Evolutionary conservation across 2,888 invertebrate genomes (phyloP), one percentile per base, ranked within the genome.

Genomic region (Papilio protenor): DNA sequence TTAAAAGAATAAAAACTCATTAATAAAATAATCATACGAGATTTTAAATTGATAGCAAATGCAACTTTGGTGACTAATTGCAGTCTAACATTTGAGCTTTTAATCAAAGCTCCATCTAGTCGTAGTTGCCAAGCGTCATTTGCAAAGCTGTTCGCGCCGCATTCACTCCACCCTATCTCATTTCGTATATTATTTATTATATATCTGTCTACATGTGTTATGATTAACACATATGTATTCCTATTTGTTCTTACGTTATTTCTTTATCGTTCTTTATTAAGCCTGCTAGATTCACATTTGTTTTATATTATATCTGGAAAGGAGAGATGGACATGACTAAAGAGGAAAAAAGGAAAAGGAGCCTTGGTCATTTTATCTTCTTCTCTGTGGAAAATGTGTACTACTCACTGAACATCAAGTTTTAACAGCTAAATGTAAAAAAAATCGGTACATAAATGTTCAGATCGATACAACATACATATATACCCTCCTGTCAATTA

Each of bases 41-140:
- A 8, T 40, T 40, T 40, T 8, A 40, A 49, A 49, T 49, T 14
- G 14, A 49, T 49, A 14, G 12, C 16, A 49, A 49, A 49, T 49
- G 49, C 16, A 49, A 49, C 49, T 49, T 49, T 49, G 12, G 16
- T 49, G 49, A 61, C 27, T 16, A 61, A 61, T 61, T 61, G 16
- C 27, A 61, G 16, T 27, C 2, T 23, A 61, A 66, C 66, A 40
- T 66, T 66, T 66, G 18, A 66, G 66, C 66, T 66, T 40, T 66
- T 66, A 66, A 40, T 66, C 40, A 66, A 66, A 66, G 40, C 33
- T 33, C 18, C 33, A 40, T 40, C 5, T 61, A 18, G 8, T 21
- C 23, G 23, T 21, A 40, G 66, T 66, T 40, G 66, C n/a, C 66
- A 66, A 66, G 66, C 33, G 18, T 40, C 40, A 66, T 66, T 66